A percentile compares a stretch with the other conserved stretches of the same genome.
phyloP scores from a whole-genome alignment of 2,113 vertebrate species.

The Rhea pennata region DNA sequence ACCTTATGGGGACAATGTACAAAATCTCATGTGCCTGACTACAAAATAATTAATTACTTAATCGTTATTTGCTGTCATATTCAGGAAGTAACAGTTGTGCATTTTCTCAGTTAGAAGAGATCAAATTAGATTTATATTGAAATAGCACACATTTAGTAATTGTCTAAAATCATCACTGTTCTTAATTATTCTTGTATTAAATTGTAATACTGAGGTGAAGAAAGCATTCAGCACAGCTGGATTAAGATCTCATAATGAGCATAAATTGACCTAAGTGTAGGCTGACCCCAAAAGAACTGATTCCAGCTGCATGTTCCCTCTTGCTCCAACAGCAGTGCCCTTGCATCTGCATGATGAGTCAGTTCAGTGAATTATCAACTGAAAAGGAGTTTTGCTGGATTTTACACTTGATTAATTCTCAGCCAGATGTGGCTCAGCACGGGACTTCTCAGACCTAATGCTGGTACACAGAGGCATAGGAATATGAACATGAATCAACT shows the following conservation, averaged over 20 bases:
- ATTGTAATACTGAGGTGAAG: not conserved
- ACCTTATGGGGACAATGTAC: not conserved
- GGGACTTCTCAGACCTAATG: not conserved
- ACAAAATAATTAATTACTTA: constrained; percentile 13
- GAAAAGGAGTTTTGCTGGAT: not conserved
- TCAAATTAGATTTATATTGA: not conserved
- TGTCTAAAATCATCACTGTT: not conserved
- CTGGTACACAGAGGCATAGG: not conserved
- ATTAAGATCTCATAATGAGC: not conserved
- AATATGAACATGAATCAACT: not conserved
- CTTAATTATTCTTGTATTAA: not conserved
- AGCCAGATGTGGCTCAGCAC: not conserved
- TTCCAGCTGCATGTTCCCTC: not conserved
- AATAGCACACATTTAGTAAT: not conserved
- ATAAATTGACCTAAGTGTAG: not conserved
- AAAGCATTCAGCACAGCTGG: not conserved
- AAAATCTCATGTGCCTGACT: not conserved
- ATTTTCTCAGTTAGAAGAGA: not conserved
- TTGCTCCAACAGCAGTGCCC: not conserved
- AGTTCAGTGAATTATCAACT: not conserved
- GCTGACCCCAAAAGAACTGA: not conserved
- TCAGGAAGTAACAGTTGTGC: not conserved
- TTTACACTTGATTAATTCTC: not conserved
- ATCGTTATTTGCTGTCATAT: not conserved
- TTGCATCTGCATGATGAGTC: not conserved